Conservation (phyloP, 2,797 vertebrate genomes). For the Micromesistius poutassou region DNA sequence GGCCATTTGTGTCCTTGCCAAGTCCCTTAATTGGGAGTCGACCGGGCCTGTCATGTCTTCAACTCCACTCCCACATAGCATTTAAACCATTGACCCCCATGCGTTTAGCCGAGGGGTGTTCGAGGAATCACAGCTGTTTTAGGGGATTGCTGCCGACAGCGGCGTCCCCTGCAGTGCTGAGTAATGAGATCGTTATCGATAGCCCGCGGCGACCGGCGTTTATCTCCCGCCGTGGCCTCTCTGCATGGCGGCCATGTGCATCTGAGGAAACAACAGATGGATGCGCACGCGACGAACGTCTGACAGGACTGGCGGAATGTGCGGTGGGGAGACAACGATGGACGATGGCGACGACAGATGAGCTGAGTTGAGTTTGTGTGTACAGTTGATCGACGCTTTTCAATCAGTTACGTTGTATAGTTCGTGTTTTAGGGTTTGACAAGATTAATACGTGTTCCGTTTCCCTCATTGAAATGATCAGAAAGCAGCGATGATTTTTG, state of each 20-base stretch:
- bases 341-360: neutral
- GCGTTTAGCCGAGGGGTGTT: neutral
- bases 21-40: constrained; percentile 56
- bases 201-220: neutral
- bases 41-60: constrained; percentile 49
- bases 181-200: neutral
- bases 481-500: neutral
- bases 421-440: neutral
- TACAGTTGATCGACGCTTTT: neutral
- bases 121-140: neutral
- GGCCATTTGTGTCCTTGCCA: constrained; percentile 36
- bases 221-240: neutral
- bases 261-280: neutral
- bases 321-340: neutral
- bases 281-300: neutral
- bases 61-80: constrained; percentile 50
- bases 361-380: neutral
- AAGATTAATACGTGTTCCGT: neutral
- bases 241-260: too few species aligned
- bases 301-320: neutral
- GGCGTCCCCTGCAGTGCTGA: neutral
- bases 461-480: neutral
- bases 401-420: neutral
- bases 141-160: neutral
- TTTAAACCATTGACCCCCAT: constrained; percentile 58